Conservation (phyloP, 2,113 vertebrate genomes). For the Pimephales promelas region DNA sequence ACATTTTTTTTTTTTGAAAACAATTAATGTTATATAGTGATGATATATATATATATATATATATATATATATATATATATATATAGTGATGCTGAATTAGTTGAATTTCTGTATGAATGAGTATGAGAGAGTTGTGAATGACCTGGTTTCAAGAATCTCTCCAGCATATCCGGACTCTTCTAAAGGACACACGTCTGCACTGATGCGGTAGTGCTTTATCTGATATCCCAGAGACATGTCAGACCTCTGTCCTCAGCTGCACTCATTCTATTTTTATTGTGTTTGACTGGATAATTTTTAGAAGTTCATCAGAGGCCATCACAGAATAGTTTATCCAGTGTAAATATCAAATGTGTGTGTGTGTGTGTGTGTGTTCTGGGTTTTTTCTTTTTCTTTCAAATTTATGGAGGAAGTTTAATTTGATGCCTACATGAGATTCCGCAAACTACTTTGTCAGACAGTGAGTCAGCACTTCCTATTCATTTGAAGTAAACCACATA, state of each 20-base stretch:
- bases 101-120: too few species aligned
- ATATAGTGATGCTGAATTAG: too few species aligned
- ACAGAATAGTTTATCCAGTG: neutral
- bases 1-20: too few species aligned
- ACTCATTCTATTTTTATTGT: constrained; percentile 15
- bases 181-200: neutral
- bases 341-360: neutral
- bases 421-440: constrained; percentile 13
- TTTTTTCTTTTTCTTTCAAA: neutral
- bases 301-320: neutral
- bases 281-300: neutral
- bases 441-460: constrained; percentile 23
- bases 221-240: neutral
- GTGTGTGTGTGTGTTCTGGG: neutral
- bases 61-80: too few species aligned
- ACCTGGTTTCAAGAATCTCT: neutral
- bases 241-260: neutral
- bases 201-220: neutral
- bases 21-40: too few species aligned
- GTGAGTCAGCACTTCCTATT: constrained; percentile 15
- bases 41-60: too few species aligned
- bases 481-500: constrained; percentile 16
- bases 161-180: neutral
- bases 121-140: neutral
- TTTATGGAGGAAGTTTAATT: constrained; percentile 22